Evolutionary conservation across 1,140 invertebrate species (phyloP).

Genomic region (Antheraea mylitta): DNA sequence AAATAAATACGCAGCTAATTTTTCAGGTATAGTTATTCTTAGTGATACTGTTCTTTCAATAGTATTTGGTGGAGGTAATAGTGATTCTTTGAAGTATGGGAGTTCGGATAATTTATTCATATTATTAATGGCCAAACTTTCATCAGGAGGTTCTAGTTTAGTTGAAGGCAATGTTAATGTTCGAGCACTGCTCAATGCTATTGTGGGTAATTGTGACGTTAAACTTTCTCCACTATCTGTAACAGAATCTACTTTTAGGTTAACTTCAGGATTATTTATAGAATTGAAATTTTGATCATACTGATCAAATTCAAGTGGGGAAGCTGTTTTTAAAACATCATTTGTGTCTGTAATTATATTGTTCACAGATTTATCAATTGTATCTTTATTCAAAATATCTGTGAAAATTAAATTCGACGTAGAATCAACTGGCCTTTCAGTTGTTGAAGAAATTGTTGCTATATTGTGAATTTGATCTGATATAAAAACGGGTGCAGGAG

Average conservation of each 20-base stretch:
- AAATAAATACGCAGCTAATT: slow-evolving; percentile 59
- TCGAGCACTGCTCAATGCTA: slow-evolving; percentile 39
- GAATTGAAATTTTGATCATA: slow-evolving; percentile 37
- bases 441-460: not conserved
- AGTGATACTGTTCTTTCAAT: slow-evolving; percentile 69
- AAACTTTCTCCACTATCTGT: slow-evolving; percentile 51
- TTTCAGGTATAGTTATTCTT: slow-evolving; percentile 70
- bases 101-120: slow-evolving; percentile 51
- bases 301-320: slow-evolving; percentile 37
- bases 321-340: slow-evolving; percentile 39
- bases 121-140: slow-evolving; percentile 33
- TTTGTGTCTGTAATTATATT: slow-evolving; percentile 62
- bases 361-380: slow-evolving; percentile 57
- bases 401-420: slow-evolving; percentile 56
- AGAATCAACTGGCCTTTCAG: slow-evolving; percentile 18
- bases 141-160: slow-evolving; percentile 53
- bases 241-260: slow-evolving; percentile 30
- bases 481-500: slow-evolving; percentile 20
- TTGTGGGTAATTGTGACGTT: slow-evolving; percentile 27
- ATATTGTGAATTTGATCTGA: not conserved
- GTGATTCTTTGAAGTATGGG: slow-evolving; percentile 55
- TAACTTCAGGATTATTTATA: slow-evolving; percentile 36
- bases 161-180: slow-evolving; percentile 43
- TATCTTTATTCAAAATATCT: slow-evolving; percentile 62
- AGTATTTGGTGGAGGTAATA: slow-evolving; percentile 36